Evolutionary conservation across 2,888 invertebrate genomes (phyloP), one percentile per base, ranked within the genome.

Genomic region (Zaprionus obscuricornis): DNA sequence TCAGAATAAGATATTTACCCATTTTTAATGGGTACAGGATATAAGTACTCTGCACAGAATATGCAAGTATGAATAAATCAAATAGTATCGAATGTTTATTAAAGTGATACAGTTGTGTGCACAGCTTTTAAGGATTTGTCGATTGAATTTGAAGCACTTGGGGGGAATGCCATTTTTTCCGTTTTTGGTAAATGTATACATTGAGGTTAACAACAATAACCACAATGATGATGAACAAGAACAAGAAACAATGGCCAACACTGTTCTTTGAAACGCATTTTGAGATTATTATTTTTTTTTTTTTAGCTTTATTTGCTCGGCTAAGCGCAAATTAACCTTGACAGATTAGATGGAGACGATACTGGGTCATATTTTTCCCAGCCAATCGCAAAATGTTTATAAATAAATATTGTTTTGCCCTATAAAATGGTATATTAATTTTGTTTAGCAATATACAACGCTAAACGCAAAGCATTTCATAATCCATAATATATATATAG

Each of bases 251-350:
- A 55, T 45, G 56, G 49, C 3, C 24, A 17, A 39, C 33, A 34
- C 37, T 69, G 70, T 57, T 27, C 47, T 37, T 42, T 11, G 22
- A 42, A 33, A 27, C 24, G 49, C 67, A 73, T 57, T 75, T 50
- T 46, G 17, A 29, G 58, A 37, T 52, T 62, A 49, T 66, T 54
- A 10, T 26, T 17, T 14, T 20, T 11, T 36, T 51, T 36, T 65
- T 52, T 27, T 17, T 24, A 16, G 10, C 49, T 51, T n/a, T n/a
- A 42, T 70, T 54, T 57, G 58, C 60, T 63, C 31, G 20, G 40
- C 46, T 72, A 59, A 51, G 51, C 59, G 29, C 57, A 69, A 84
- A 84, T 69, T 69, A 84, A 81, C 77, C 81, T 64, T 77, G 77
- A 66, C 81, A 76, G 60, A 66, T 81, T 52, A 51, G 52, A 59